A percentile compares a stretch with the other conserved stretches of the same genome.
Evolutionary conservation across 30 jellyfish, hydroid and myxozoan species (phyloP).

Genomic region (Phacellophora camtschatica): DNA sequence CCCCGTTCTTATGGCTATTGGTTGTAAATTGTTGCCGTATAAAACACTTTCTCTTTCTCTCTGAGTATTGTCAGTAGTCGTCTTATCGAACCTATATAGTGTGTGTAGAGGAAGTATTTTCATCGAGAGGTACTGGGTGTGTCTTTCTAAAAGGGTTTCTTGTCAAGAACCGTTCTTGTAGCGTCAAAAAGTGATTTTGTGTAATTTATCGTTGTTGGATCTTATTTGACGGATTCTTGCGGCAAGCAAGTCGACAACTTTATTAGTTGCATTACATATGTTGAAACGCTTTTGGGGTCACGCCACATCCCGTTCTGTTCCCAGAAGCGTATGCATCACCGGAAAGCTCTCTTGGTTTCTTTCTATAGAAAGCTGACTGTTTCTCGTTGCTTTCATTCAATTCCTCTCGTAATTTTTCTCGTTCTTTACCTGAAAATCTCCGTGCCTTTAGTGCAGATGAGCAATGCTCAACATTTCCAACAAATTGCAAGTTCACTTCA

Average conservation of each 20-base stretch:
- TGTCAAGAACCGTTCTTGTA: background rate
- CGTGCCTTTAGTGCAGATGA: background rate
- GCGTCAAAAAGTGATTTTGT: background rate
- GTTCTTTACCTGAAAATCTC: background rate
- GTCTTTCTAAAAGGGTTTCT: background rate
- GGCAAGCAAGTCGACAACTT: background rate
- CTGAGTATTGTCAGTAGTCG: background rate
- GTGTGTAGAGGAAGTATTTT: background rate
- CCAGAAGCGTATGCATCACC: background rate
- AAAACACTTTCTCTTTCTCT: background rate
- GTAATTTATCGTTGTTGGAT: too few species aligned
- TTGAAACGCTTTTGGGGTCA: slow-evolving; percentile 5
- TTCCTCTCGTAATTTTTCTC: background rate
- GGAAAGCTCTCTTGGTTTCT: background rate
- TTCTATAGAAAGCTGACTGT: background rate
- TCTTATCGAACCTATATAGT: background rate
- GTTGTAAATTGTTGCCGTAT: background rate
- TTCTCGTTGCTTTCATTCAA: background rate
- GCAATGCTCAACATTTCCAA: background rate
- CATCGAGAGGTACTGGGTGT: slow-evolving; percentile 11
- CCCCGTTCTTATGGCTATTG: slow-evolving; percentile 1
- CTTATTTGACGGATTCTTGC: too few species aligned
- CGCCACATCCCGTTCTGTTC: slow-evolving; percentile 1
- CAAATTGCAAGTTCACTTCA: too few species aligned
- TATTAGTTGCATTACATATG: background rate